A percentile compares a stretch with the other conserved stretches of the same genome.
These are phyloP conservation scores for Sigmodon hispidus DNA, from an alignment of 2,113 vertebrate species.

Conservation along the genomic window DNA sequence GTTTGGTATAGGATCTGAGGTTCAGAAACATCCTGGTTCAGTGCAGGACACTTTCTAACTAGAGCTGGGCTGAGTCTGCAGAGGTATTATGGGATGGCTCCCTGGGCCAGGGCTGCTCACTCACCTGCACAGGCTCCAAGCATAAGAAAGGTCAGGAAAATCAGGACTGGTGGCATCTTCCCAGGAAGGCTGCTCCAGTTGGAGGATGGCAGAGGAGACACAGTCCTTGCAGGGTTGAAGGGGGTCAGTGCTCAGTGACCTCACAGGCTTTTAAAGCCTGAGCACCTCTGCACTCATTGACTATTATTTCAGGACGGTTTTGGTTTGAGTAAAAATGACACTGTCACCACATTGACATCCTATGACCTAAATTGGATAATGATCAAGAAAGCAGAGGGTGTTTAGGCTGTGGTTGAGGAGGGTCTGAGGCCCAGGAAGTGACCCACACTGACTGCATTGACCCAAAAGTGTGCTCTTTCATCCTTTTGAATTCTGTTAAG, in stretches of 20 bases:
- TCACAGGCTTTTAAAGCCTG: not conserved
- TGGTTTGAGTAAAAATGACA: not conserved
- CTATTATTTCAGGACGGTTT: not conserved
- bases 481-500: not conserved
- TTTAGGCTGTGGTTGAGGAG: not conserved
- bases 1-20: not conserved
- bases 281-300: not conserved
- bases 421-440: not conserved
- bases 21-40: not conserved
- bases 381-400: not conserved
- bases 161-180: conserved; percentile 18
- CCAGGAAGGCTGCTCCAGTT: not conserved
- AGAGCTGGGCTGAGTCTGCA: not conserved
- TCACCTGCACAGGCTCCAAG: not conserved
- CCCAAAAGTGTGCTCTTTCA: not conserved
- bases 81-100: not conserved
- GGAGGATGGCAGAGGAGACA: not conserved
- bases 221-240: not conserved
- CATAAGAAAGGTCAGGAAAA: conserved; percentile 26
- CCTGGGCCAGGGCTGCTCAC: not conserved
- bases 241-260: not conserved
- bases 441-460: no score
- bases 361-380: not conserved
- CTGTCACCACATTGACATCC: not conserved
- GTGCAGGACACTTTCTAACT: not conserved